A percentile compares a stretch with the other conserved stretches of the same genome.
Conservation (phyloP, 2,888 invertebrate species). For the Trachelus stipa region DNA sequence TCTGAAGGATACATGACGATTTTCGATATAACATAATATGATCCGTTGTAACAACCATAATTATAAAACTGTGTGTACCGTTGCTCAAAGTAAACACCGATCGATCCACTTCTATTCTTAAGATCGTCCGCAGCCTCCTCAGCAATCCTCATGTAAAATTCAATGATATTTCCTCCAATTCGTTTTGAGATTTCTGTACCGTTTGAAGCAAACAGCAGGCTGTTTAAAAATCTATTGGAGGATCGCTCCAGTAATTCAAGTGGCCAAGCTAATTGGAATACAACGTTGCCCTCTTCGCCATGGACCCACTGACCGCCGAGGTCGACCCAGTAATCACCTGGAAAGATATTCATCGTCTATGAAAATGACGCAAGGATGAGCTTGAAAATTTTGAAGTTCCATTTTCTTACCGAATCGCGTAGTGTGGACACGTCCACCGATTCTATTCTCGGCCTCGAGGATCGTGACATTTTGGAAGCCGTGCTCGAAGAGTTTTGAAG, state of each 20-base stretch:
- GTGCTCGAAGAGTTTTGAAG: slow-evolving; percentile 66
- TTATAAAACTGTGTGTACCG: slow-evolving; percentile 21
- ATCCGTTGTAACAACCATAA: neutral
- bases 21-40: slow-evolving; percentile 4
- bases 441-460: slow-evolving; percentile 67
- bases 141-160: too few relatives aligned
- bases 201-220: neutral
- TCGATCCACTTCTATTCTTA: neutral
- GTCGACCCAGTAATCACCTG: slow-evolving; percentile 45
- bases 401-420: slow-evolving; percentile 57
- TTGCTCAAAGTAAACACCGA: slow-evolving; percentile 26
- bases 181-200: slow-evolving; percentile 2
- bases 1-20: neutral
- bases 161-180: neutral
- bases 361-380: neutral
- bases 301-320: slow-evolving; percentile 55
- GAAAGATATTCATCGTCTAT: slow-evolving; percentile 15
- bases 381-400: neutral
- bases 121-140: too few relatives aligned
- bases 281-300: slow-evolving; percentile 46
- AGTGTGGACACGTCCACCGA: slow-evolving; percentile 69
- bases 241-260: slow-evolving; percentile 38
- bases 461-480: slow-evolving; percentile 68
- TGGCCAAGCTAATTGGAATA: slow-evolving; percentile 45
- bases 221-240: neutral